Evolutionary conservation across 2,888 invertebrate species (phyloP).

Genomic region (Dione vanillae): DNA sequence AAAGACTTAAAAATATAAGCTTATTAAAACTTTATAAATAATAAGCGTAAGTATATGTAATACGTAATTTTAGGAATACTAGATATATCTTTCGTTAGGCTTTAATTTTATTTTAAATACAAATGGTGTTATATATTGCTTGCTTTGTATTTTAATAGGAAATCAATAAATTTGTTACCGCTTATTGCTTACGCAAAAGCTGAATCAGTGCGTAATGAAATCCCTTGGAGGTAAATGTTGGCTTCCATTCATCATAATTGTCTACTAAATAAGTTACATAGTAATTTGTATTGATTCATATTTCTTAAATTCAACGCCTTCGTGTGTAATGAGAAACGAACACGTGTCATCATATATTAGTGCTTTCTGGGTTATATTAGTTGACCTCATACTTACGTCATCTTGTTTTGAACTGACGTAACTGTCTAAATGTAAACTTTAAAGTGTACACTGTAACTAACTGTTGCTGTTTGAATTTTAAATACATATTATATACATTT

Average conservation of each 20-base stretch:
- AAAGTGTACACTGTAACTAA: too few species aligned
- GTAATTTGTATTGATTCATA: constrained; percentile 38
- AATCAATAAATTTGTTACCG: constrained; percentile 1
- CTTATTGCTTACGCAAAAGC: constrained; percentile 19
- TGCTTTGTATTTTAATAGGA: not conserved
- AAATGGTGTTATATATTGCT: not conserved
- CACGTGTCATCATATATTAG: constrained; percentile 38
- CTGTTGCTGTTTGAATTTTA: not conserved
- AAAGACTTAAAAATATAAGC: too few species aligned
- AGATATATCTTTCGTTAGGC: too few species aligned
- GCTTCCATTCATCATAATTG: constrained; percentile 35
- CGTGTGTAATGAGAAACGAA: constrained; percentile 22
- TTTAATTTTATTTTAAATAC: not conserved
- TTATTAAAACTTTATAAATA: too few species aligned
- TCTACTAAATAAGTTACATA: constrained; percentile 35
- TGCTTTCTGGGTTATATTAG: constrained; percentile 42
- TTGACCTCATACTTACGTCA: constrained; percentile 26
- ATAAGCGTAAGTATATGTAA: too few species aligned
- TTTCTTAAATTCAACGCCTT: not conserved
- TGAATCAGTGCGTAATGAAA: constrained; percentile 28
- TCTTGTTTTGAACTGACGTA: constrained; percentile 10
- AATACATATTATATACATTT: not conserved
- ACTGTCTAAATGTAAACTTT: not conserved
- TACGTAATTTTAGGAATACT: too few species aligned
- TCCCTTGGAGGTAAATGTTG: constrained; percentile 29